These are phyloP conservation scores for Solea senegalensis DNA, from an alignment of 2,113 vertebrate genomes.

Conservation along the genomic window DNA sequence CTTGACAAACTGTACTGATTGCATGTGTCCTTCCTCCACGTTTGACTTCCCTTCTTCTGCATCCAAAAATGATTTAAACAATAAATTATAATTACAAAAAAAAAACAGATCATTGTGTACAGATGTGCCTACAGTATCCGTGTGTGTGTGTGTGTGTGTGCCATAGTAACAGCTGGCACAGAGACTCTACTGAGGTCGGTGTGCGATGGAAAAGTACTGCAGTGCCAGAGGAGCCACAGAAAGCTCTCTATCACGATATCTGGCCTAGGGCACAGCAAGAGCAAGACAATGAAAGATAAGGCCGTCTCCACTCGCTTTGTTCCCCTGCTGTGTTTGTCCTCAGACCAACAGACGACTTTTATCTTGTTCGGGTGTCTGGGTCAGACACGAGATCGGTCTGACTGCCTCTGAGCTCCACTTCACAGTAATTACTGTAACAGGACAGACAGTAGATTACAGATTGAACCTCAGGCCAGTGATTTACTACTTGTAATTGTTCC, in stretches of 20 bases:
- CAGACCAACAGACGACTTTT: conserved; percentile 36
- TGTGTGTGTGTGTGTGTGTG: conserved; percentile 1
- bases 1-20: conserved; percentile 3
- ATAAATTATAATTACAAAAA: too few relatives aligned
- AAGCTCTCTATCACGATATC: conserved; percentile 36
- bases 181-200: conserved; percentile 16
- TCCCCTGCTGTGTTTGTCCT: conserved; percentile 55
- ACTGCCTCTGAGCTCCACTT: conserved; percentile 16
- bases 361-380: conserved; percentile 51
- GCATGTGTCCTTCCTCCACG: too few relatives aligned
- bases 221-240: conserved; percentile 37
- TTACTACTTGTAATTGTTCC: too few relatives aligned
- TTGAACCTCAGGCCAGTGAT: neutral
- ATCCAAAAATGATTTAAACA: neutral
- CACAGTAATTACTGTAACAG: conserved; percentile 27
- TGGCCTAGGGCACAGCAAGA: conserved; percentile 45
- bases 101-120: too few relatives aligned
- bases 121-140: too few relatives aligned
- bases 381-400: conserved; percentile 24
- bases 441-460: conserved; percentile 14
- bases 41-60: neutral
- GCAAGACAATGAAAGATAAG: conserved; percentile 66
- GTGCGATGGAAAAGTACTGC: conserved; percentile 75
- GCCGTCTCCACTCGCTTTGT: conserved; percentile 29
- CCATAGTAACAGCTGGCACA: conserved; percentile 33